Conservation (phyloP, 2,113 vertebrate species). For the Neolamprologus hecqui region DNA sequence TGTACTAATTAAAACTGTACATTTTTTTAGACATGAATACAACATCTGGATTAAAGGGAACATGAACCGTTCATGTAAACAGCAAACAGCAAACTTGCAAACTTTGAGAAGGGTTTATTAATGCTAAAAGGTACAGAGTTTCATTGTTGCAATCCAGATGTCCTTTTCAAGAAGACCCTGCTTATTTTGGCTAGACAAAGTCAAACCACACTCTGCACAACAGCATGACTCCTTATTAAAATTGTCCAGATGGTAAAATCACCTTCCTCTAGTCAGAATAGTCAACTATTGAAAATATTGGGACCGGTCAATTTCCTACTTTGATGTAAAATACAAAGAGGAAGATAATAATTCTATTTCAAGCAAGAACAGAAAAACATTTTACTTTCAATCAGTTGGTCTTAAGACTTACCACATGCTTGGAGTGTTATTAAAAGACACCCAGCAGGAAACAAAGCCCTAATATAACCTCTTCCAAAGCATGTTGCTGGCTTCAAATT, state of each 20-base stretch:
- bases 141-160: background rate
- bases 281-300: background rate
- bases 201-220: background rate
- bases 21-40: background rate
- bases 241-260: background rate
- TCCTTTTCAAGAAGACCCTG: background rate
- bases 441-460: background rate
- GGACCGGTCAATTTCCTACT: background rate
- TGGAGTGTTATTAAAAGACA: background rate
- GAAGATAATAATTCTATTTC: background rate
- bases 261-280: background rate
- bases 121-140: background rate
- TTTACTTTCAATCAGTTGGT: background rate
- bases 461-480: background rate
- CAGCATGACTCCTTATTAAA: background rate
- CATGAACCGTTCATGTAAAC: background rate
- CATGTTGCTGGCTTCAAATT: background rate
- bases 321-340: background rate
- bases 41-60: background rate
- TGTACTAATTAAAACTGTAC: background rate
- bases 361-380: background rate
- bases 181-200: background rate
- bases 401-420: background rate
- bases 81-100: background rate
- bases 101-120: background rate